Base-by-base conservation (phyloP, 1,140 invertebrate species). In the Heliconius melpomene region DNA sequence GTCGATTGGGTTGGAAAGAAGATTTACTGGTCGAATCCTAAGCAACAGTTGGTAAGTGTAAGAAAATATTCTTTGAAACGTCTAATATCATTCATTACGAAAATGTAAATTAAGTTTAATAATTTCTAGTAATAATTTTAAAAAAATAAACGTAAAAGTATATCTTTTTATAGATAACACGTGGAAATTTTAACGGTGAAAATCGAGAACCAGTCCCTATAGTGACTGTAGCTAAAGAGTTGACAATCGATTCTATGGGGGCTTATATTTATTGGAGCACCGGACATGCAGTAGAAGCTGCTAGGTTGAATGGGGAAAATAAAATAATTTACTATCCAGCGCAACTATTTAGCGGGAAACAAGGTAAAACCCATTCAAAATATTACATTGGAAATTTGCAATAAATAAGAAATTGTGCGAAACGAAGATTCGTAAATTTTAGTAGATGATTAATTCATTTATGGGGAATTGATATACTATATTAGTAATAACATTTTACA, bases 221-320 rank as follows among this genome's bases (percentile, higher is more conserved):
- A 79, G 94, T 98, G 18, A 97, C 97, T 3, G 95, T 97, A 26
- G 97, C 97, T 7, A 97, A 97, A 86, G 97, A 98, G 85, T 90
- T 99, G 23, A 96, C 96, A 26, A 96, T 99, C 32, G 98, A 99
- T 90, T 96, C 98, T 0, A 83, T 97, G 6, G 96, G 96, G 83
- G 98, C 97, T 1, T 97, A 97, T 83, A 95, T 99, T 26, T 98
- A 98, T 87, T 99, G 98, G 97, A 97, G 97, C 11, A 99, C 98
- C 0, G 96, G 96, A 0, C 96, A 97, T 81, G 96, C 97, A 0
- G 96, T 99, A 0, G 97, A 98, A 93, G 96, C 97, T 52, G 96
- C 97, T 0, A 95, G 96, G 66, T 93, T 98, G 0, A 98, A 98
- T 91, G 98, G 97, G 0, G 96, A 96, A 82, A 96, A 97, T 77